phyloP scores from a whole-genome alignment of 2,113 vertebrate species.

The Bufo gargarizans region DNA sequence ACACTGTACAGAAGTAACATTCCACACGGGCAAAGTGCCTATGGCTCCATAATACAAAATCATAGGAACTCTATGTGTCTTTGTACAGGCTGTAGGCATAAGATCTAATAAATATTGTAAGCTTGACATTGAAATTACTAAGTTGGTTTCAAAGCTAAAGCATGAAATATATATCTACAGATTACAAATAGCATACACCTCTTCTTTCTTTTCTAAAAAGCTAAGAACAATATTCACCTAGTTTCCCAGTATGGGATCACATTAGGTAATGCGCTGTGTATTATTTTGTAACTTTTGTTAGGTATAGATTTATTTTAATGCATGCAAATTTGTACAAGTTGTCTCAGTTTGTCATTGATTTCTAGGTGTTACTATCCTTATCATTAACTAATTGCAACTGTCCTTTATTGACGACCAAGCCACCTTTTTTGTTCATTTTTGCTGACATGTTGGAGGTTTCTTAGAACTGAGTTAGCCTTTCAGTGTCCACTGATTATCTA shows the following conservation, averaged over 20 bases:
- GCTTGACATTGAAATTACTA: not conserved
- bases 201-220: not conserved
- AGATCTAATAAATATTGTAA: not conserved
- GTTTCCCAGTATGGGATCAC: not conserved
- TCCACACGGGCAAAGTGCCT: no score
- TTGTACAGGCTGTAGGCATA: not conserved
- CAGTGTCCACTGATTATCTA: constrained; percentile 83
- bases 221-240: not conserved
- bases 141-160: not conserved
- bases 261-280: not conserved
- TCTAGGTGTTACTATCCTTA: constrained; percentile 81
- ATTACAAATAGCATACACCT: not conserved
- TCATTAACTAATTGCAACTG: constrained; percentile 97
- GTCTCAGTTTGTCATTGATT: constrained; percentile 91
- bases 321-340: constrained; percentile 83
- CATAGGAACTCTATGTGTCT: no score
- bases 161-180: not conserved
- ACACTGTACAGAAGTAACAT: no score
- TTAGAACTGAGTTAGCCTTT: constrained; percentile 92
- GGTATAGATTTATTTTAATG: constrained; percentile 72
- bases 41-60: no score
- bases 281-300: constrained; percentile 35
- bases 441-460: constrained; percentile 87
- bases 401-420: constrained; percentile 87
- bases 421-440: constrained; percentile 89